These are phyloP conservation scores for Lasiommata megera DNA, from an alignment of 2,888 invertebrate genomes.

Conservation along the genomic window DNA sequence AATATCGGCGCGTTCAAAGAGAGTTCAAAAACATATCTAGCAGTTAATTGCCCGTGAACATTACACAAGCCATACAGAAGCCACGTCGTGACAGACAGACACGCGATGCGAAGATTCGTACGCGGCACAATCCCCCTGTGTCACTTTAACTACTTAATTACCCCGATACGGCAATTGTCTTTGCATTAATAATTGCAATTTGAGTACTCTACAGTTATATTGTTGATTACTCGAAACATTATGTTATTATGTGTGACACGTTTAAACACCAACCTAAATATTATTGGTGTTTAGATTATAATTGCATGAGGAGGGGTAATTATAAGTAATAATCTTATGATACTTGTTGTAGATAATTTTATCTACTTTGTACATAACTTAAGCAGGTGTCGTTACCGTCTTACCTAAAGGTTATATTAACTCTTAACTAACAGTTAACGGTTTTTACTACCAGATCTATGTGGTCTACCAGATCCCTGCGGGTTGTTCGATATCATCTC, in stretches of 20 bases:
- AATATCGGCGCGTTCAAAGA: background rate
- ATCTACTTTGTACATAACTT: too few species aligned
- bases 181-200: constrained; percentile 25
- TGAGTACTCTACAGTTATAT: background rate
- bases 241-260: background rate
- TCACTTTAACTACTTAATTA: constrained; percentile 30
- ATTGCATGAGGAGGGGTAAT: too few species aligned
- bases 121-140: constrained; percentile 10
- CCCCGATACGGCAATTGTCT: constrained; percentile 16
- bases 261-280: too few species aligned
- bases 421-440: too few species aligned
- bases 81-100: constrained; percentile 26
- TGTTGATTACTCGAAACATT: background rate
- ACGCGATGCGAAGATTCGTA: constrained; percentile 17
- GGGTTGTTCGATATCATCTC: too few species aligned
- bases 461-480: too few species aligned
- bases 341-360: too few species aligned
- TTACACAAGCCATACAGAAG: constrained; percentile 25
- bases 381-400: too few species aligned
- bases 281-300: too few species aligned
- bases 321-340: too few species aligned
- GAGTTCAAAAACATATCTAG: constrained; percentile 9
- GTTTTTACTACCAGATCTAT: too few species aligned
- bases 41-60: constrained; percentile 25
- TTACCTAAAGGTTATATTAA: too few species aligned